Base-by-base conservation (phyloP, 2,888 invertebrate genomes). In the Heliconius aoede region DNA sequence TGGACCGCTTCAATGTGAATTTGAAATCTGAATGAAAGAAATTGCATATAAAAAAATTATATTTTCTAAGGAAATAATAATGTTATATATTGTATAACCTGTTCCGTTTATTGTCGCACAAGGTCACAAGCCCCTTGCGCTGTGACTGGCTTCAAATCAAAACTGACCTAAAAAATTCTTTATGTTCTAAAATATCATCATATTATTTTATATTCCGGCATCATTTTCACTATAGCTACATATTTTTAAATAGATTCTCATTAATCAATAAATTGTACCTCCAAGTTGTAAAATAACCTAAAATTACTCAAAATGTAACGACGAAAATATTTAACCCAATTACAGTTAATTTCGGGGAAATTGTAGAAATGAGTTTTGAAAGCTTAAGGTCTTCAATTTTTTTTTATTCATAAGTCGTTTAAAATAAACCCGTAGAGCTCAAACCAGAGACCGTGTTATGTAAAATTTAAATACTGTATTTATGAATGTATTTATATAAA, bases 401-500 rank as follows among this genome's bases (percentile, higher is more conserved):
- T 84, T 75, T 76, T 84, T 73, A 84, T 82, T 80, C 79, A 80
- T 78, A 79, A 80, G 75, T 72, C 65, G 60, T 79, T 83, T 60
- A 67, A 71, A 61, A 72, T 71, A 79, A 78, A 55, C 32, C 74
- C 67, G 13, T 1, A 24, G 13, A 64, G 64, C 32, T 64, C n/a
- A 18, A 64, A 64, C 32, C 7, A 64, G 3, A 24, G 15, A 24
- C 36, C 5, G 24, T 36, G 36, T 65, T 65, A 36, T 65, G 24
- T 65, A 2, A 65, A 55, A 69, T 55, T 55, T 55, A 32, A 69
- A 32, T 32, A 30, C 71, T 73, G 58, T 51, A 51, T 51, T 51
- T 46, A 46, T n/a, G n/a, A n/a, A n/a, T n/a, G n/a, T n/a, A n/a
- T n/a, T n/a, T n/a, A n/a, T n/a, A n/a, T n/a, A n/a, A n/a, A n/a